Base-by-base conservation (phyloP, 1,140 invertebrate species). In the Drosophila parabipectinata region DNA sequence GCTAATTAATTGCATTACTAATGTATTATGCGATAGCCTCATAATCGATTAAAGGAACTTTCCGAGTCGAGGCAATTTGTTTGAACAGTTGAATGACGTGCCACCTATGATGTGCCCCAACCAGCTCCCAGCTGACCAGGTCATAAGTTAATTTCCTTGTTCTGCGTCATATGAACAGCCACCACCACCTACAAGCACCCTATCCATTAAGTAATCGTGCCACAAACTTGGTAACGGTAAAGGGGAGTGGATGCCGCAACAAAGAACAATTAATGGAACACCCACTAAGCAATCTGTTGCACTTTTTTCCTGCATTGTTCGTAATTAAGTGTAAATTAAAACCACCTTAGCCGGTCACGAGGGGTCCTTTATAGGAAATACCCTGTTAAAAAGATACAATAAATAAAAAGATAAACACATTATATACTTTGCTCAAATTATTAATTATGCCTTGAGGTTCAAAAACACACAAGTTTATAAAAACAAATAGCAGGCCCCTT, bases 311-410 rank as follows among this genome's bases (percentile, higher is more conserved):
- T 10, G 45, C 56, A 39, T 26, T 58, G 41, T 28, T 60, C 62
- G 55, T 75, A 81, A 81, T 87, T 87, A 75, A 78, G 58, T 81
- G 64, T 67, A 74, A 81, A 85, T 87, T 66, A 63, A 73, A 79
- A 52, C 26, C 62, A 77, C 71, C 54, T 71, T 81, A 54, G 53
- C 56, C 61, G 56, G 44, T 62, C 34, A 54, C 9, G 32, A 32
- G 14, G 10, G 41, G 9, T 4, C 9, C 4, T 7, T 18, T 28
- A 45, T 51, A 64, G 34, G 12, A 18, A 18, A 64, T 67, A 9
- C 47, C 7, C 63, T 66, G 41, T 44, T 44, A 15, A 44, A 3
- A 44, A 44, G 14, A 18, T 37, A 37, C 10, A 37, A 10, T 37
- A 37, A 8, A 37, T 37, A 37, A 37, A 37, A 37, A 12, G 1